These are phyloP conservation scores for Semnornis frantzii DNA, from an alignment of 2,113 vertebrate genomes.

Conservation along the genomic window DNA sequence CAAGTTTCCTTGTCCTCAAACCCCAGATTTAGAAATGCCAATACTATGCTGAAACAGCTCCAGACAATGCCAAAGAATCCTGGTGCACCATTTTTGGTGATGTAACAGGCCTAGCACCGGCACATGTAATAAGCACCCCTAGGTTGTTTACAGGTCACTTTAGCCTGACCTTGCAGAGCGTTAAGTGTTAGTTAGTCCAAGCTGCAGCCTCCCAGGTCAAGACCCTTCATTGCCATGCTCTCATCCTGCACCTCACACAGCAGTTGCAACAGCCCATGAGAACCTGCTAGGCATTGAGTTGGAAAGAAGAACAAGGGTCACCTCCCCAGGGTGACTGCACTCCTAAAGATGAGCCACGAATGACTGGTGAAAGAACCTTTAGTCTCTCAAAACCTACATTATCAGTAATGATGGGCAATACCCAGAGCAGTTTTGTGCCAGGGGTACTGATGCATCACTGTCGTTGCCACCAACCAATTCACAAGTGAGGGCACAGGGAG, in stretches of 20 bases:
- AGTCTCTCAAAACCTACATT: background rate
- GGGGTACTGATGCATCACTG: background rate
- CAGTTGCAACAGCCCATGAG: background rate
- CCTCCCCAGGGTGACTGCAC: background rate
- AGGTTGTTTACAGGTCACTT: background rate
- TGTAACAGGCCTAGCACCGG: background rate
- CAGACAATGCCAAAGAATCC: background rate
- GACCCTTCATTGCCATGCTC: slow-evolving; percentile 22
- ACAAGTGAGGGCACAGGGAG: background rate
- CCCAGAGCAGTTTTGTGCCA: background rate
- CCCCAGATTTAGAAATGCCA: background rate
- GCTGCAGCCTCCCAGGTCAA: slow-evolving; percentile 10
- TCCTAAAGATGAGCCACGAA: accelerated
- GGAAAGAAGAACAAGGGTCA: background rate
- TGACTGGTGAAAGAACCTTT: background rate
- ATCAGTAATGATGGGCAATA: background rate
- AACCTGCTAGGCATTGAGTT: accelerated
- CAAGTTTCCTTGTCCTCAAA: background rate
- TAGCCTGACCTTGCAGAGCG: background rate
- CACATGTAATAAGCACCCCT: background rate
- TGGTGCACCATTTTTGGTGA: background rate
- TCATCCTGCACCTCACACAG: background rate
- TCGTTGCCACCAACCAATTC: background rate
- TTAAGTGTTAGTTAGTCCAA: background rate
- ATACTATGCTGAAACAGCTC: accelerated